Evolutionary conservation across 2,113 vertebrate genomes (phyloP).

Genomic region (Labeo rohita): DNA sequence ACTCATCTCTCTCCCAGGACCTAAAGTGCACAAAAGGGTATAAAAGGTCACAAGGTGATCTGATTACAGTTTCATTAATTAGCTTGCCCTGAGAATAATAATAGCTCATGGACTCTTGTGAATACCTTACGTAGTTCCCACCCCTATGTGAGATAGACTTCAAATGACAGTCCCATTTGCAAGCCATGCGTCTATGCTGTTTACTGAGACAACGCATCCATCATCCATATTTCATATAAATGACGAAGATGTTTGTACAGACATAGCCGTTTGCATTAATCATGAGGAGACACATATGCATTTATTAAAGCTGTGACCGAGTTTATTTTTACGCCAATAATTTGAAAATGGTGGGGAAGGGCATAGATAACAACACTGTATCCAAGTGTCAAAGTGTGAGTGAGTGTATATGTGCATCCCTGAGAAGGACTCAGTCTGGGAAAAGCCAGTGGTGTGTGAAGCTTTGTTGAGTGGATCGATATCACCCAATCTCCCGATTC

Average conservation of each 20-base stretch:
- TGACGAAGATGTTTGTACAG: conserved; percentile 21
- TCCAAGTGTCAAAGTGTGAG: conserved; percentile 25
- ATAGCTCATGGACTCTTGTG: background rate
- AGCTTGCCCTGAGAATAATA: conserved; percentile 11
- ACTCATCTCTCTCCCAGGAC: background rate
- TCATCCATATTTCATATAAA: conserved; percentile 51
- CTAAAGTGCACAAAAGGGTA: background rate
- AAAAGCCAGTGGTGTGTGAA: conserved; percentile 66
- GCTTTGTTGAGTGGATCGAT: conserved; percentile 68
- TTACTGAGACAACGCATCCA: conserved; percentile 8
- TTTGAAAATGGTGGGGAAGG: background rate
- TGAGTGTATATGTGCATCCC: conserved; percentile 53
- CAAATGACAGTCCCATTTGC: background rate
- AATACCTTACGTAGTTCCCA: background rate
- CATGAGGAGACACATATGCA: background rate
- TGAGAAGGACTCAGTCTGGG: conserved; percentile 52
- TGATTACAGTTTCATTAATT: conserved; percentile 7
- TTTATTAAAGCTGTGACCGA: background rate
- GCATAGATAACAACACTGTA: conserved; percentile 29
- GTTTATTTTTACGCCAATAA: background rate
- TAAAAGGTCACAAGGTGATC: conserved; percentile 21
- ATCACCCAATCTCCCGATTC: conserved; percentile 63
- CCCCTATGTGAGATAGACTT: background rate
- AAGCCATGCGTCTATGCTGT: background rate
- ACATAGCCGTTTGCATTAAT: conserved; percentile 8